Evolutionary conservation across 2,888 invertebrate genomes (phyloP).

Genomic region (Himalopsyche japonica): DNA sequence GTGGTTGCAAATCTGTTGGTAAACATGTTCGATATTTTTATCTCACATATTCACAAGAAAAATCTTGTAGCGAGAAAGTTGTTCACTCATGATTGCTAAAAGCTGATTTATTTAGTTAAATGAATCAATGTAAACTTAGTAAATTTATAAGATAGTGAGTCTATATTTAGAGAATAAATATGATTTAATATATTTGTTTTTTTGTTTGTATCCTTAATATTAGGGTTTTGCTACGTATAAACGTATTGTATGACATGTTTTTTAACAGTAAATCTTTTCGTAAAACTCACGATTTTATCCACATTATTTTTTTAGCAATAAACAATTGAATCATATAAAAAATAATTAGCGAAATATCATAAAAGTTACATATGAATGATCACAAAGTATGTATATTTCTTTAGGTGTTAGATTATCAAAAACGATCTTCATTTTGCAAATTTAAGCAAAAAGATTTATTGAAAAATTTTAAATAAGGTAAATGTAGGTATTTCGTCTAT

Average conservation of each 20-base stretch:
- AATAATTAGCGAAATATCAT: no score
- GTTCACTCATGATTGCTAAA: background rate
- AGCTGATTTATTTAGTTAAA: background rate
- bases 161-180: no score
- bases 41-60: slow-evolving; percentile 23
- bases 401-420: background rate
- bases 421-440: background rate
- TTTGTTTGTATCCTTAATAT: no score
- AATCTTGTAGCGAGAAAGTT: slow-evolving; percentile 25
- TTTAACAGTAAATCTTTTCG: no score
- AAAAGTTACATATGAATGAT: no score
- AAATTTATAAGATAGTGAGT: background rate
- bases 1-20: slow-evolving; percentile 33
- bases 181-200: no score
- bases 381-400: no score
- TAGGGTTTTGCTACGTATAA: no score
- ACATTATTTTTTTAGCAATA: no score
- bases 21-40: slow-evolving; percentile 39
- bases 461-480: background rate
- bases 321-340: no score
- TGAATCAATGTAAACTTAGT: background rate
- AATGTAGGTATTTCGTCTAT: slow-evolving; percentile 5
- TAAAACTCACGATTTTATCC: no score
- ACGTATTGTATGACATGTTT: no score
- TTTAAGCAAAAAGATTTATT: background rate